Conservation (phyloP, 23 tunicate species). For the Phallusia fumigata region DNA sequence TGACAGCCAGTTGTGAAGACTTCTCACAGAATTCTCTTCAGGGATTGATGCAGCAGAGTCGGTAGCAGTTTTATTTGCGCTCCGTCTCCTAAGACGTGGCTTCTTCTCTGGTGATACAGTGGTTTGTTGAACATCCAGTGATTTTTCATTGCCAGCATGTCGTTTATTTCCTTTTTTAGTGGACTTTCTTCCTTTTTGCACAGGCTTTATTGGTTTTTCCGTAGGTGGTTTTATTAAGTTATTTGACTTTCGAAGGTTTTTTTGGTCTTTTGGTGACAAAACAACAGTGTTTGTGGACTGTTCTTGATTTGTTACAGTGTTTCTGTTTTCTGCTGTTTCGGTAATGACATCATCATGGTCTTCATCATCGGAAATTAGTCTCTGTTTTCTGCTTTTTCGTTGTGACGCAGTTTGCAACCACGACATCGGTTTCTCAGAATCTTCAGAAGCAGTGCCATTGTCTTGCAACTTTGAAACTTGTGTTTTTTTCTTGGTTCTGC, state of each 20-base stretch:
- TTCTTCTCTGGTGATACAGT: background rate
- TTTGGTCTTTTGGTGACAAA: no score
- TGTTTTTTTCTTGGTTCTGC: background rate
- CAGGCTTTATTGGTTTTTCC: background rate
- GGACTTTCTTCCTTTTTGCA: background rate
- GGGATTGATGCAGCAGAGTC: background rate
- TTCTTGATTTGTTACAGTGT: no score
- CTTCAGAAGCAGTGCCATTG: background rate
- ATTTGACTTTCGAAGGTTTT: no score
- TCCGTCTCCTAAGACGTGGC: no score
- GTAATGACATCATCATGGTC: background rate
- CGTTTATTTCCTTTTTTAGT: background rate
- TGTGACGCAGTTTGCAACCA: background rate
- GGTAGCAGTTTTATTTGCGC: background rate
- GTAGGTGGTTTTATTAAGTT: no score
- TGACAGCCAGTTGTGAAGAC: background rate
- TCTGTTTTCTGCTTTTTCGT: background rate
- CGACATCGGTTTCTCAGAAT: background rate
- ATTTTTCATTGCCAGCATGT: background rate
- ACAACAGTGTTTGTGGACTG: no score
- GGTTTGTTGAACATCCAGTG: background rate
- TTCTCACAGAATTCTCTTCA: background rate
- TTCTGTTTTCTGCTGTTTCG: no score
- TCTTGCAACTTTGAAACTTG: no score
- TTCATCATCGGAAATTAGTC: background rate